Evolutionary conservation across 2,113 vertebrate species (phyloP), one percentile per base, ranked within the genome.

Genomic region (Engystomops pustulosus): DNA sequence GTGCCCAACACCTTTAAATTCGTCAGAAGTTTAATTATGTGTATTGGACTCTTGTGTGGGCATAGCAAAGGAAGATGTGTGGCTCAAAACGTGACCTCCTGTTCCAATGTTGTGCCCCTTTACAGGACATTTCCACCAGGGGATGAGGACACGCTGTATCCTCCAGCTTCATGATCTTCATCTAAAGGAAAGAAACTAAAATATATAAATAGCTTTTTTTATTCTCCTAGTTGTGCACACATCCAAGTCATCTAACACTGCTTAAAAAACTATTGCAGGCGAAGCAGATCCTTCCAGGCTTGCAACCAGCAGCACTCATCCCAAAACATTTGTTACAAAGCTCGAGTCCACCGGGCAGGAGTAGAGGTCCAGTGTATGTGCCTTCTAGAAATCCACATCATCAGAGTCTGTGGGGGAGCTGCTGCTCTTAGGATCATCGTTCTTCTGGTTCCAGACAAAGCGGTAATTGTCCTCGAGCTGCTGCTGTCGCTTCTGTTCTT

Each of bases 401-500:
- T 98, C 96, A 1, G 95, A 92, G 86, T 97, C 96, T 4, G 93
- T 92, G 0, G 90, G 87, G 86, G 92, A 91, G 20, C 91, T 76
- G 7, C 90, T 88, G 10, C 51, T 85, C 2, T 81, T 65, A 20
- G 95, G 92, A 69, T 97, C 95, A 25, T 93, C 93, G 0, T 83
- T 87, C 4, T 89, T 91, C 32, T 94, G 93, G 87, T 95, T 94
- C 96, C 96, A 97, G 79, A 97, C 96, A 85, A 96, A 95, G 81
- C 92, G 94, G 76, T 98, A 98, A 86, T 98, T 98, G 91, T 94
- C 95, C 85, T 98, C 96, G 85, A 98, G 86, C 68, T 97, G 95
- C 55, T 95, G 94, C 79, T 97, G 96, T 51, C 96, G 90, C 72
- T 95, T 95, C 77, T 94, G 94, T 68, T 98, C 96, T 77, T 96